Percentiles rank a stretch among this genome's conserved stretches.
These are phyloP conservation scores for Pseudopipra pipra DNA, from an alignment of 2,113 vertebrate genomes.

Conservation along the genomic window DNA sequence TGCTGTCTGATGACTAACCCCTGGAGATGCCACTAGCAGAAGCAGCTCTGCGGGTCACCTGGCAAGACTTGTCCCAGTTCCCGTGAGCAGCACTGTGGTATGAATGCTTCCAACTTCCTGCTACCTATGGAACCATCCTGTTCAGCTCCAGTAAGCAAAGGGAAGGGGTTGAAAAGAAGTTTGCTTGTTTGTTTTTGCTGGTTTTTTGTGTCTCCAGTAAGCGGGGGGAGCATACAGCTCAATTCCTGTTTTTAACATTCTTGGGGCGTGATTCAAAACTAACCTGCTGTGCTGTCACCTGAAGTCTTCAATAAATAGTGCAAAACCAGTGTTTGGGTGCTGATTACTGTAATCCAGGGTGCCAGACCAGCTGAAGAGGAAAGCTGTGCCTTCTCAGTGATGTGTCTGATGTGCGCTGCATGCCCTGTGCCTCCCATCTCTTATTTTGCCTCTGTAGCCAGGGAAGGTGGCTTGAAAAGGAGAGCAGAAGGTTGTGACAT, in stretches of 20 bases:
- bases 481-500: rapidly evolving
- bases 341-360: neutral
- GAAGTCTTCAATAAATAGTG: constrained; percentile 43
- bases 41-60: neutral
- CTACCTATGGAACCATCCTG: neutral
- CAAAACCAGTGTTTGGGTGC: constrained; percentile 10
- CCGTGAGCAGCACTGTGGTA: neutral
- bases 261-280: constrained; percentile 2
- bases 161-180: neutral
- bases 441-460: neutral
- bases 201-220: neutral
- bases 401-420: neutral
- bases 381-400: neutral
- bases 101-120: neutral
- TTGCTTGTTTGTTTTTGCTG: neutral
- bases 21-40: neutral
- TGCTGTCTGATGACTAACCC: neutral
- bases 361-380: neutral
- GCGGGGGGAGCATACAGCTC: neutral
- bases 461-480: neutral
- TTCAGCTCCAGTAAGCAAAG: neutral
- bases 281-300: constrained; percentile 4
- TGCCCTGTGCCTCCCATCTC: neutral
- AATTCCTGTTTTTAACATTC: constrained; percentile 18
- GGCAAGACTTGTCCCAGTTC: neutral